Conservation (phyloP, 2,113 vertebrate species). For the Murina feae region DNA sequence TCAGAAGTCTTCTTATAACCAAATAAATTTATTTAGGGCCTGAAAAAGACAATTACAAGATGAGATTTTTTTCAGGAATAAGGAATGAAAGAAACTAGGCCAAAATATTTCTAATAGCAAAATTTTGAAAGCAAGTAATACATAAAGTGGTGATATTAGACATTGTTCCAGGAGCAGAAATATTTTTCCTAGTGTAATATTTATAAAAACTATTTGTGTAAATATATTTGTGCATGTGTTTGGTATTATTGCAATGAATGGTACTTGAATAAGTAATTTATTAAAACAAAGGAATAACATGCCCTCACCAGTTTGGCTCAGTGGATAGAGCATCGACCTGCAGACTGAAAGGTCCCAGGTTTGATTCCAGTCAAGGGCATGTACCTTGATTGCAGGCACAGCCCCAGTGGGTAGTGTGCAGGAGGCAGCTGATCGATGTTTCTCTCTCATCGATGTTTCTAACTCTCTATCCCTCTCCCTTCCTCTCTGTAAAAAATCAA, state of each 20-base stretch:
- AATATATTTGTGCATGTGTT: neutral
- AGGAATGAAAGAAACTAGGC: neutral
- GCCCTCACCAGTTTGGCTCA: no score
- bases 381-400: no score
- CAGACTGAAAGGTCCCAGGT: no score
- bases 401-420: no score
- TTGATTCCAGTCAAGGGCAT: no score
- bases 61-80: neutral
- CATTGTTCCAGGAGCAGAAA: neutral
- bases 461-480: no score
- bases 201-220: neutral
- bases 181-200: neutral
- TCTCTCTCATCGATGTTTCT: no score
- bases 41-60: neutral
- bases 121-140: neutral
- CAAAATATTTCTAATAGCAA: constrained; percentile 12
- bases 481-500: no score
- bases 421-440: no score
- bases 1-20: neutral
- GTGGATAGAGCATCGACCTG: no score
- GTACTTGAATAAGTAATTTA: constrained; percentile 26
- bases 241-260: neutral
- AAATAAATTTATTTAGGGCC: neutral
- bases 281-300: no score
- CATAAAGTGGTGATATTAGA: neutral